Evolutionary conservation across 2,888 invertebrate species (phyloP).

Genomic region (Cabera pusaria): DNA sequence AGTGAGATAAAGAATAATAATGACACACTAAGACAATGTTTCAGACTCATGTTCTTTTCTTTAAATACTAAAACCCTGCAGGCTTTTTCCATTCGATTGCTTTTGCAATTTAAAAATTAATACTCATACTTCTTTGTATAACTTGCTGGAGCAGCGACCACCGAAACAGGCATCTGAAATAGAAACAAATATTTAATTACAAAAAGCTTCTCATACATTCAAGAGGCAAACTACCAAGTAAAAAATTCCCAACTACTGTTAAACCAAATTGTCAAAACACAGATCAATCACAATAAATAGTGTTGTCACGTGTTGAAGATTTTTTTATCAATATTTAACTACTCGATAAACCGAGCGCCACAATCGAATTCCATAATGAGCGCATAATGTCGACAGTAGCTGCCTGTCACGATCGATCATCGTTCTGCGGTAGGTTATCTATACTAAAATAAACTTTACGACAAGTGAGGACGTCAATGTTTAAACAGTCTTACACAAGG

Average conservation of each 20-base stretch:
- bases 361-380: slow-evolving; percentile 50
- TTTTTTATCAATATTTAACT: slow-evolving; percentile 62
- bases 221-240: background rate
- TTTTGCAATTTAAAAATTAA: too few relatives aligned
- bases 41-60: too few relatives aligned
- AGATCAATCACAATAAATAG: slow-evolving; percentile 63
- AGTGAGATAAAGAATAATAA: too few relatives aligned
- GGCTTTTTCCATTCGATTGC: too few relatives aligned
- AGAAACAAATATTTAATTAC: slow-evolving; percentile 21
- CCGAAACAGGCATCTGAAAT: slow-evolving; percentile 34
- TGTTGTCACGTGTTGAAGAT: slow-evolving; percentile 51
- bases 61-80: too few relatives aligned
- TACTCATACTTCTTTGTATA: too few relatives aligned
- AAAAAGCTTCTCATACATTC: background rate
- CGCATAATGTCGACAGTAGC: slow-evolving; percentile 55
- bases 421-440: slow-evolving; percentile 53
- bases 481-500: slow-evolving; percentile 52
- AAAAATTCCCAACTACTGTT: background rate
- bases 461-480: slow-evolving; percentile 64
- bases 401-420: slow-evolving; percentile 69
- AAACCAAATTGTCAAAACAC: slow-evolving; percentile 31
- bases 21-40: too few relatives aligned
- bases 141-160: background rate
- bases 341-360: slow-evolving; percentile 35
- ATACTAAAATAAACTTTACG: slow-evolving; percentile 59